Evolutionary conservation across 2,888 invertebrate species (phyloP).

Genomic region (Chloromyia formosa): DNA sequence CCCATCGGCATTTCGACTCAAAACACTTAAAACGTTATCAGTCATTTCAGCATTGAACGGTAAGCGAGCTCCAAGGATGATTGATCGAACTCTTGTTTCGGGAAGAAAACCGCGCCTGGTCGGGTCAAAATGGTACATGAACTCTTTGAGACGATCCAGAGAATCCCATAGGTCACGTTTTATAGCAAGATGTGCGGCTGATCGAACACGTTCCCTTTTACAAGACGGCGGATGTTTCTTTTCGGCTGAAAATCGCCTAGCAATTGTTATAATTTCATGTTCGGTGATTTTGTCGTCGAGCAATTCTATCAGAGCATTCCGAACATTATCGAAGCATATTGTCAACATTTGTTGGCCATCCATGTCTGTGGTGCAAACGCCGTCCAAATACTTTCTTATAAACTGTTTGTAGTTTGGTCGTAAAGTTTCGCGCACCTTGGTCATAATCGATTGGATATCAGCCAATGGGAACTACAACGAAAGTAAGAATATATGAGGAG

Average conservation of each 20-base stretch:
- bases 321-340: slow-evolving; percentile 58
- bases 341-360: slow-evolving; percentile 44
- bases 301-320: slow-evolving; percentile 72
- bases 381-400: slow-evolving; percentile 72
- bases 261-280: slow-evolving; percentile 82
- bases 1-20: slow-evolving; percentile 72
- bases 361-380: slow-evolving; percentile 51
- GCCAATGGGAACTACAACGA: slow-evolving; percentile 73
- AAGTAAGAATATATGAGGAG: too few species aligned
- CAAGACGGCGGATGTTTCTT: slow-evolving; percentile 63
- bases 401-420: slow-evolving; percentile 79
- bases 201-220: slow-evolving; percentile 66
- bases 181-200: slow-evolving; percentile 76
- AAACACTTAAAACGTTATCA: slow-evolving; percentile 70
- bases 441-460: slow-evolving; percentile 76
- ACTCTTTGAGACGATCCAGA: slow-evolving; percentile 70
- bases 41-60: slow-evolving; percentile 75
- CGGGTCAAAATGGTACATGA: slow-evolving; percentile 69
- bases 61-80: slow-evolving; percentile 74
- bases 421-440: slow-evolving; percentile 76
- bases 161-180: slow-evolving; percentile 79
- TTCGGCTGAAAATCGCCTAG: slow-evolving; percentile 76
- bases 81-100: slow-evolving; percentile 69
- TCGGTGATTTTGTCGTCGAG: slow-evolving; percentile 77
- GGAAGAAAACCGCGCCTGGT: slow-evolving; percentile 68